phyloP scores from a whole-genome alignment of 2,113 vertebrate genomes.

The Galbula dea region DNA sequence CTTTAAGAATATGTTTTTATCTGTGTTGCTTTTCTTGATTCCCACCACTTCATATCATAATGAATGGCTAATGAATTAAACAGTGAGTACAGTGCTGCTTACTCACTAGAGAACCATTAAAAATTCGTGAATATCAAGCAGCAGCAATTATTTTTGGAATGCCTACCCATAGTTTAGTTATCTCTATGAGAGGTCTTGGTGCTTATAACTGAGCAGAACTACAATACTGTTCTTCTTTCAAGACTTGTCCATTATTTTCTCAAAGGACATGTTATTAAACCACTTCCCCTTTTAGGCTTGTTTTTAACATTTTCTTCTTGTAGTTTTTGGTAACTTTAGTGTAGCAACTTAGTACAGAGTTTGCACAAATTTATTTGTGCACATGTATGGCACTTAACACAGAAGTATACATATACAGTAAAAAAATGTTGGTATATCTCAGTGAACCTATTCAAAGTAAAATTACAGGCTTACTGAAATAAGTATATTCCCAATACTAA shows the following conservation, averaged over 20 bases:
- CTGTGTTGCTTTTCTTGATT: neutral
- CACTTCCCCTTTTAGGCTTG: too few species aligned
- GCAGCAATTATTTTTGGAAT: neutral
- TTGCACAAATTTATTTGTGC: neutral
- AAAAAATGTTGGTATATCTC: neutral
- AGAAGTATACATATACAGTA: neutral
- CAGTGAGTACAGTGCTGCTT: neutral
- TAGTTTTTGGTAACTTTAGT: neutral
- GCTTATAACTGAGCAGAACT: neutral
- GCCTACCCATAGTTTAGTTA: neutral
- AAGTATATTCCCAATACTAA: neutral
- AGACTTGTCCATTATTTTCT: neutral
- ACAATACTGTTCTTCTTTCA: neutral
- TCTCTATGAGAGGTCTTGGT: neutral
- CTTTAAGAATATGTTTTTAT: neutral
- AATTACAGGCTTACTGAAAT: neutral
- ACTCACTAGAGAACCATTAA: neutral
- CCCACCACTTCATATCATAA: neutral
- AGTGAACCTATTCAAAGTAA: neutral
- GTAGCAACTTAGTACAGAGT: neutral
- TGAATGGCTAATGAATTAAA: neutral
- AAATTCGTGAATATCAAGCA: neutral
- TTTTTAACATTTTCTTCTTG: neutral
- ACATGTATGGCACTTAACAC: rapidly evolving
- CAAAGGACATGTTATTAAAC: too few species aligned